Percentiles rank a stretch among this genome's conserved stretches.
These are phyloP conservation scores for Scolanthus callimorphus DNA, from an alignment of 92 coral and sea anemone species.

Conservation along the genomic window DNA sequence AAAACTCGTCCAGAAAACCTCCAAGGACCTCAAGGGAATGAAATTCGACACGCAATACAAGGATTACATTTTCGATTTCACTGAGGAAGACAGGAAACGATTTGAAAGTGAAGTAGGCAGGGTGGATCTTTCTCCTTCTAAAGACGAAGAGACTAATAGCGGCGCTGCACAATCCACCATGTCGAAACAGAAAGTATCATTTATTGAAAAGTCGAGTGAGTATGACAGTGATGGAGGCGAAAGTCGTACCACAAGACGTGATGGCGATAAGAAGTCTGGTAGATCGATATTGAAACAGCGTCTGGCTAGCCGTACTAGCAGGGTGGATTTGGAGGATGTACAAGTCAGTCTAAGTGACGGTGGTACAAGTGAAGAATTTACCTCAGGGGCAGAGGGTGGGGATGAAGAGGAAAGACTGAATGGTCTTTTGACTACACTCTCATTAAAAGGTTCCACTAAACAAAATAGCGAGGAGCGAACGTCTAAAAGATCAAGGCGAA, in stretches of 20 bases:
- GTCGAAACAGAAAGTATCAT: constrained; percentile 34
- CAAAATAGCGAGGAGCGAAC: not conserved
- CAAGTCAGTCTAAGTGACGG: constrained; percentile 18
- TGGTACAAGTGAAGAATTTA: not conserved
- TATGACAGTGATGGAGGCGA: constrained; percentile 26
- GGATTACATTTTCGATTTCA: constrained; percentile 50
- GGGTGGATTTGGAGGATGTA: constrained; percentile 60
- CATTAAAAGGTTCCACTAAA: not conserved
- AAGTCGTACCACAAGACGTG: constrained; percentile 1
- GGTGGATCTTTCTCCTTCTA: constrained; percentile 5
- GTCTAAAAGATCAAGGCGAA: not conserved
- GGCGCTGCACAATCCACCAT: constrained; percentile 3
- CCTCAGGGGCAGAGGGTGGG: not conserved
- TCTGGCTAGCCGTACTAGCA: not conserved
- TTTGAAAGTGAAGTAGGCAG: constrained; percentile 12
- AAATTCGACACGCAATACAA: constrained; percentile 54
- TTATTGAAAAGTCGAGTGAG: constrained; percentile 55
- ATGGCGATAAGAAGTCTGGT: not conserved
- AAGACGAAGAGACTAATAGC: constrained; percentile 9
- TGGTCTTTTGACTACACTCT: not conserved
- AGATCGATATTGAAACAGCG: not conserved
- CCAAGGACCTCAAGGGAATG: constrained; percentile 57
- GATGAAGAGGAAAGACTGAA: constrained; percentile 13
- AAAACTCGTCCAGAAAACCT: constrained; percentile 59
- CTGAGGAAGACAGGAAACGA: constrained; percentile 17